These are phyloP conservation scores for Oryzias melastigma DNA, from an alignment of 2,113 vertebrate species.

Conservation along the genomic window DNA sequence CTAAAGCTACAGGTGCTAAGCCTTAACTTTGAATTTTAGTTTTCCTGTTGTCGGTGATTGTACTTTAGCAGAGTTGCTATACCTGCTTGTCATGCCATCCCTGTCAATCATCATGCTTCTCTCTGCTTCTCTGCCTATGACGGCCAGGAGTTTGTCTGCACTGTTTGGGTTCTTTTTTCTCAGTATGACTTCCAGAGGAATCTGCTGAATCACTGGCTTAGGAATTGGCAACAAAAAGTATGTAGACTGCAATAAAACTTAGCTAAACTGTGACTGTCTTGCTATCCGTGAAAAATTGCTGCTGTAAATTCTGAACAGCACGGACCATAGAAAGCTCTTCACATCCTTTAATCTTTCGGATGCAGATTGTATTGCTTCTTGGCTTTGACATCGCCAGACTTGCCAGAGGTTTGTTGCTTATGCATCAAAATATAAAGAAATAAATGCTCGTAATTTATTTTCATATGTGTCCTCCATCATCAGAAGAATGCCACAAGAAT, in stretches of 20 bases:
- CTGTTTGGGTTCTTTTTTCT: slow-evolving; percentile 57
- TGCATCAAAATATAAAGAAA: too few relatives aligned
- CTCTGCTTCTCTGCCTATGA: slow-evolving; percentile 4
- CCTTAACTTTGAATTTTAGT: too few relatives aligned
- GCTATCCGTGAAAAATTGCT: slow-evolving; percentile 64
- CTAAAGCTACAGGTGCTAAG: too few relatives aligned
- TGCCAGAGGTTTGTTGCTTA: slow-evolving; percentile 11
- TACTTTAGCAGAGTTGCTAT: too few relatives aligned
- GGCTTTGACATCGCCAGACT: slow-evolving; percentile 38
- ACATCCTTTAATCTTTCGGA: slow-evolving; percentile 74
- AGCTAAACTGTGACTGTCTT: slow-evolving; percentile 52
- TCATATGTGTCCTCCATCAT: too few relatives aligned
- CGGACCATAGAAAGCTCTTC: slow-evolving; percentile 68
- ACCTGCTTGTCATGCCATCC: not conserved
- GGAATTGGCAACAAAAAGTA: slow-evolving; percentile 61
- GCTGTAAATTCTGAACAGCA: slow-evolving; percentile 71
- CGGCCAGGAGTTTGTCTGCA: slow-evolving; percentile 27
- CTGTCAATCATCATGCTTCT: not conserved
- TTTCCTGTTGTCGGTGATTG: too few relatives aligned
- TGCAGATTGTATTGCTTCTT: slow-evolving; percentile 72
- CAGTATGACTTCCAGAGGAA: slow-evolving; percentile 65
- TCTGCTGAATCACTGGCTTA: slow-evolving; percentile 63
- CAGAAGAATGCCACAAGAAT: too few relatives aligned
- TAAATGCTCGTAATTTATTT: too few relatives aligned
- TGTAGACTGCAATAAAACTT: slow-evolving; percentile 62